A percentile compares a stretch with the other conserved stretches of the same genome.
These are phyloP conservation scores for Dryadula phaetusa DNA, from an alignment of 2,888 invertebrate genomes.

Conservation along the genomic window DNA sequence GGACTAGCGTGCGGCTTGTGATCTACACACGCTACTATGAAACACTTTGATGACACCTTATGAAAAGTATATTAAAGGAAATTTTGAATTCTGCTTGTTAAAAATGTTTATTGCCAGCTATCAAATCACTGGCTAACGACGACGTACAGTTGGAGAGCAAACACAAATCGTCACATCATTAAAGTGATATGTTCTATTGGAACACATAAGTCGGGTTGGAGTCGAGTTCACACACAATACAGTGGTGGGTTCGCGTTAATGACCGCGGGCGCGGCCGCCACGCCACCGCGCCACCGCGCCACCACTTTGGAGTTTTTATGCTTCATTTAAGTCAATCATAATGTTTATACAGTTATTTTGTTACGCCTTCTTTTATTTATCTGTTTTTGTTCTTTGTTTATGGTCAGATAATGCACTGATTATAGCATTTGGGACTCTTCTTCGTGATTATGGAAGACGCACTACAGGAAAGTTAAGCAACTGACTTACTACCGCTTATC, in stretches of 20 bases:
- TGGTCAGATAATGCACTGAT: slow-evolving; percentile 7
- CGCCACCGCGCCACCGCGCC: background rate
- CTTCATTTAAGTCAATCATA: slow-evolving; percentile 32
- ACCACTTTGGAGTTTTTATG: slow-evolving; percentile 24
- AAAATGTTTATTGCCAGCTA: background rate
- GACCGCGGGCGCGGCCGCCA: background rate
- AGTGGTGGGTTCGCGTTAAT: background rate
- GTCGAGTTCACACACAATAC: background rate
- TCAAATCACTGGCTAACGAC: background rate
- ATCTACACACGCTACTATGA: too few relatives aligned
- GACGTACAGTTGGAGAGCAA: background rate
- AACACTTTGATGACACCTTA: too few relatives aligned
- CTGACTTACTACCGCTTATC: too few relatives aligned
- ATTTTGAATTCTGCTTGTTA: background rate
- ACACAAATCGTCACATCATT: background rate
- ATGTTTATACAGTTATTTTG: slow-evolving; percentile 23
- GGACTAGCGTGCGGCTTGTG: background rate
- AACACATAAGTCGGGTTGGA: background rate
- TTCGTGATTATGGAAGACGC: background rate
- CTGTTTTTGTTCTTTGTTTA: slow-evolving; percentile 5
- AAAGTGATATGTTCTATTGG: background rate
- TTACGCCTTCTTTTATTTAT: slow-evolving; percentile 26
- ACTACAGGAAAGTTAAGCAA: too few relatives aligned
- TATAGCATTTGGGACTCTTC: background rate
- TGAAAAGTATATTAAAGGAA: too few relatives aligned